Evolutionary conservation across 2,797 vertebrate genomes (phyloP).

Genomic region (Lophius americanus): DNA sequence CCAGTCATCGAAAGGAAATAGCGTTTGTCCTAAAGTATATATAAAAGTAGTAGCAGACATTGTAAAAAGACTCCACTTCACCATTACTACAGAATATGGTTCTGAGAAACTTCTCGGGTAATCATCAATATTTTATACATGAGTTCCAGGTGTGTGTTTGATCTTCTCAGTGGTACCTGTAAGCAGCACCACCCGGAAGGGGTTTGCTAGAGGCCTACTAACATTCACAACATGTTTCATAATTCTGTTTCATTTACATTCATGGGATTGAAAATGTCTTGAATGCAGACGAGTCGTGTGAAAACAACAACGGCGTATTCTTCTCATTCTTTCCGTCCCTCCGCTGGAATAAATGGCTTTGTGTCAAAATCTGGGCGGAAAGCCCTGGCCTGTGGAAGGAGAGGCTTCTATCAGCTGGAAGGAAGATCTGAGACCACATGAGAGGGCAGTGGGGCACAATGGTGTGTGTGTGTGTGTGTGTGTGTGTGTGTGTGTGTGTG

Average conservation of each 20-base stretch:
- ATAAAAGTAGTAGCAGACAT: too few relatives aligned
- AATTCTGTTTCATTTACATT: neutral
- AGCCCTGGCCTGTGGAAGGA: slow-evolving; percentile 20
- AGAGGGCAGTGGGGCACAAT: slow-evolving; percentile 32
- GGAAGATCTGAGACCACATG: slow-evolving; percentile 29
- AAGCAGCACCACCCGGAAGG: neutral
- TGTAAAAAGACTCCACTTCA: too few relatives aligned
- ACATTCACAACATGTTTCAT: neutral
- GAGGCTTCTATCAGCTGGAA: slow-evolving; percentile 29
- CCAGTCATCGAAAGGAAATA: too few relatives aligned
- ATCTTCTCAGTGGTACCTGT: neutral
- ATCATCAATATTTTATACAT: neutral
- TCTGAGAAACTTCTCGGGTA: too few relatives aligned
- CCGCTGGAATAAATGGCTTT: slow-evolving; percentile 2
- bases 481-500: slow-evolving; percentile 7
- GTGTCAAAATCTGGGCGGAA: slow-evolving; percentile 16
- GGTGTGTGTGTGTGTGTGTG: slow-evolving; percentile 24
- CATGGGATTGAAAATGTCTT: neutral
- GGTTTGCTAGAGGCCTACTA: neutral
- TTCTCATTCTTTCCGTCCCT: slow-evolving; percentile 16
- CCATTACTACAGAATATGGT: too few relatives aligned
- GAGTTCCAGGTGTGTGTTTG: neutral
- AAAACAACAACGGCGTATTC: neutral
- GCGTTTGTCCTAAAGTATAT: too few relatives aligned
- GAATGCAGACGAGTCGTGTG: neutral